Evolutionary conservation across 2,797 vertebrate species (phyloP).

Genomic region (Nyctalus aviator): DNA sequence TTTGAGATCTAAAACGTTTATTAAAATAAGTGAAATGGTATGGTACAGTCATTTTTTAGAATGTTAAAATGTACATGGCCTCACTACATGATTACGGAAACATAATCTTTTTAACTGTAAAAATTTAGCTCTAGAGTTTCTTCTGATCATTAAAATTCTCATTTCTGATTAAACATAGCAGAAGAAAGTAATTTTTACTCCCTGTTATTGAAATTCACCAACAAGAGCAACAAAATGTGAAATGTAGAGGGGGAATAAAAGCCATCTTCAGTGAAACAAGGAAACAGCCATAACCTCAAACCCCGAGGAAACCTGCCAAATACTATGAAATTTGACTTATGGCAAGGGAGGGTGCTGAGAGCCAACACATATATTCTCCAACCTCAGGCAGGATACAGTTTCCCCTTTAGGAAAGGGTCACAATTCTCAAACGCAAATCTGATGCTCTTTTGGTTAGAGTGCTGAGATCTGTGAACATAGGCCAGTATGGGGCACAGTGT

Average conservation of each 20-base stretch:
- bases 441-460: constrained; percentile 63
- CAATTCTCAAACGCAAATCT: constrained; percentile 70
- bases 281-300: constrained; percentile 71
- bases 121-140: constrained; percentile 30
- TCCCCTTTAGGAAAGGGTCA: constrained; percentile 64
- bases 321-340: constrained; percentile 69
- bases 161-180: constrained; percentile 59
- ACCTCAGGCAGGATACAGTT: constrained; percentile 70
- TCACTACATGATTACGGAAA: background rate
- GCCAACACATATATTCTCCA: constrained; percentile 60
- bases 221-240: constrained; percentile 28
- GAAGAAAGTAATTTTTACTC: constrained; percentile 61
- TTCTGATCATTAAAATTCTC: constrained; percentile 60
- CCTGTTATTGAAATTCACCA: constrained; percentile 48
- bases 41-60: background rate
- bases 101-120: background rate
- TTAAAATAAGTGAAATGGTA: constrained; percentile 44
- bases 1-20: constrained; percentile 26
- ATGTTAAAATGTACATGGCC: background rate
- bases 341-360: constrained; percentile 52
- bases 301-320: constrained; percentile 65
- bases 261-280: constrained; percentile 63
- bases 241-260: constrained; percentile 18
- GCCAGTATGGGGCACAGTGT: background rate
- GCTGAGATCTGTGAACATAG: constrained; percentile 55